These are phyloP conservation scores for Byasa hedistus DNA, from an alignment of 2,888 invertebrate species.

Conservation along the genomic window DNA sequence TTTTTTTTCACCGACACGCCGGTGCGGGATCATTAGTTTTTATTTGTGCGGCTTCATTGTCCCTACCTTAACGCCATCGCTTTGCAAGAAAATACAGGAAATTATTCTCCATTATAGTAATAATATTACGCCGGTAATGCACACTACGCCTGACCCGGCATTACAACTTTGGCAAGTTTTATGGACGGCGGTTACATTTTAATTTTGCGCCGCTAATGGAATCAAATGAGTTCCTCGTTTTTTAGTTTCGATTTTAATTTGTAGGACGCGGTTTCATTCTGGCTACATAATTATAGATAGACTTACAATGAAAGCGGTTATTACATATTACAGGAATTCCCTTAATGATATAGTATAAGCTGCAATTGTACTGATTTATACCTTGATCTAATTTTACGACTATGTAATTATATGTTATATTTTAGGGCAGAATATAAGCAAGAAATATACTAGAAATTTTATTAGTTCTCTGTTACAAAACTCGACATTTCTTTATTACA, in stretches of 20 bases:
- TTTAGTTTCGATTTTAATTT: conserved; percentile 15
- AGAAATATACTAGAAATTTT: no score
- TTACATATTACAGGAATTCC: neutral
- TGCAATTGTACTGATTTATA: neutral
- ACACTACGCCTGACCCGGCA: conserved; percentile 16
- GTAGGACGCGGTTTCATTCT: conserved; percentile 11
- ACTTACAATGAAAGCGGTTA: neutral
- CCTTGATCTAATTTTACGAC: no score
- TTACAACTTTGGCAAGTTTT: conserved; percentile 28
- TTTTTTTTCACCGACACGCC: conserved; percentile 35
- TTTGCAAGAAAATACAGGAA: conserved; percentile 36
- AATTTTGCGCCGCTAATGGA: conserved; percentile 28
- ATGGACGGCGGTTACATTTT: conserved; percentile 21
- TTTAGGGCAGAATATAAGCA: no score
- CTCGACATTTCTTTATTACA: no score
- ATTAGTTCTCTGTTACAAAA: no score
- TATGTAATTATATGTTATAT: no score
- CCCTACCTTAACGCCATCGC: conserved; percentile 36
- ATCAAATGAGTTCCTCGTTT: conserved; percentile 24
- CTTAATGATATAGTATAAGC: neutral
- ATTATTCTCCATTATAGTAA: conserved; percentile 42
- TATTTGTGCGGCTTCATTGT: conserved; percentile 40
- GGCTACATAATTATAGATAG: conserved; percentile 11
- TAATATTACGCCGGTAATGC: conserved; percentile 31
- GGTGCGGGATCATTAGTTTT: conserved; percentile 39